Conservation (phyloP, 2,888 invertebrate species). For the Phalera bucephala region DNA sequence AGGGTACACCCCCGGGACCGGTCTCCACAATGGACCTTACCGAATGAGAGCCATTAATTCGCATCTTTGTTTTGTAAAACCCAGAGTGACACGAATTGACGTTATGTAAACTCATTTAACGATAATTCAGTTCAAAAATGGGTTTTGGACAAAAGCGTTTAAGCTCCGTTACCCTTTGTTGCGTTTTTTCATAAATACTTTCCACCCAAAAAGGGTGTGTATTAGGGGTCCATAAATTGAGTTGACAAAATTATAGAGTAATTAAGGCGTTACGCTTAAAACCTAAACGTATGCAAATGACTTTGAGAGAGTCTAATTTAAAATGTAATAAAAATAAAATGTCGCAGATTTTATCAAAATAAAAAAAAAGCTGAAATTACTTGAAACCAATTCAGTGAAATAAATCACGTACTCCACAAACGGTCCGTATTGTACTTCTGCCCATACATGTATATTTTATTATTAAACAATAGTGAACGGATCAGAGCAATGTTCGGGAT, state of each 20-base stretch:
- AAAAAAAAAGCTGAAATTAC: constrained; percentile 28
- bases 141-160: constrained; percentile 45
- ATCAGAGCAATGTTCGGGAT: constrained; percentile 59
- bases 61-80: constrained; percentile 80
- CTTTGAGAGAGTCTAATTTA: too few relatives aligned
- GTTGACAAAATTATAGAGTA: constrained; percentile 14
- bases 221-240: constrained; percentile 12
- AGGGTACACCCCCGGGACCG: constrained; percentile 73
- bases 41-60: constrained; percentile 79
- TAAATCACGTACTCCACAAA: constrained; percentile 56
- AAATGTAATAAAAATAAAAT: too few relatives aligned
- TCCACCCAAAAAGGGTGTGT: constrained; percentile 10
- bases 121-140: constrained; percentile 57
- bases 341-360: too few relatives aligned
- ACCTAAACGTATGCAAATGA: too few relatives aligned
- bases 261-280: not conserved
- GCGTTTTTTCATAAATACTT: constrained; percentile 21
- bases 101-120: constrained; percentile 67
- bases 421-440: constrained; percentile 38
- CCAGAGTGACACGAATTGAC: constrained; percentile 73
- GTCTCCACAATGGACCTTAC: constrained; percentile 76
- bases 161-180: constrained; percentile 26
- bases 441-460: constrained; percentile 30
- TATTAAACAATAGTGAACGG: constrained; percentile 52
- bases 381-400: constrained; percentile 56